Percentiles rank a stretch among this genome's conserved stretches.
phyloP scores from a whole-genome alignment of 2,113 vertebrate genomes.

The Thermophis baileyi region DNA sequence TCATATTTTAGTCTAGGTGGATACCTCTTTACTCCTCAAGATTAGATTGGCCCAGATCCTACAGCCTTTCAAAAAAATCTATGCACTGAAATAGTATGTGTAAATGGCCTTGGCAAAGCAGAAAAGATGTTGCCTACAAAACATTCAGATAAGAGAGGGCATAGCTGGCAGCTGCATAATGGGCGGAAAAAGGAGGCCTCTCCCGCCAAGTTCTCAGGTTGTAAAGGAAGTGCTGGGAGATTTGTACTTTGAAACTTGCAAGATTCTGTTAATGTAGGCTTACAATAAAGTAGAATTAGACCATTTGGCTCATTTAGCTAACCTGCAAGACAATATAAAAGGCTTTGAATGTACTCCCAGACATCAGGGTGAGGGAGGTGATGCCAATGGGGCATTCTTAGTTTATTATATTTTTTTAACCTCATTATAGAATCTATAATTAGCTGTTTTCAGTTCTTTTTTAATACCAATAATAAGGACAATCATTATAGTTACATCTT shows the following conservation, averaged over 20 bases:
- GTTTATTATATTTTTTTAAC: not conserved
- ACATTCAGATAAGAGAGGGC: not conserved
- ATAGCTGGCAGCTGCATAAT: not conserved
- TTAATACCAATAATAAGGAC: not conserved
- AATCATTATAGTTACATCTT: not conserved
- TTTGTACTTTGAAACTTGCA: not conserved
- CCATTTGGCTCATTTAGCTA: not conserved
- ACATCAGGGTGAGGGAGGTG: not conserved
- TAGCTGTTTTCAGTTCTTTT: not conserved
- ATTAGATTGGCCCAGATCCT: not conserved
- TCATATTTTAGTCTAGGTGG: not conserved
- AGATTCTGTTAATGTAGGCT: not conserved
- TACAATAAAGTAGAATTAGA: not conserved
- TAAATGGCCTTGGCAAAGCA: not conserved
- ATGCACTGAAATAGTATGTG: not conserved
- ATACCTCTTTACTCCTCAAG: not conserved
- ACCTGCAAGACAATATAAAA: not conserved
- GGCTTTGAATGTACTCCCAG: not conserved
- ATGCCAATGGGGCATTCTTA: not conserved
- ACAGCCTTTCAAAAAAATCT: not conserved
- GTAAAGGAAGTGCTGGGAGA: not conserved
- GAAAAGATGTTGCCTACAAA: not conserved
- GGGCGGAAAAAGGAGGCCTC: not conserved
- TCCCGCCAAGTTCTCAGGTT: not conserved
- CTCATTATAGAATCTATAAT: not conserved